phyloP scores from a whole-genome alignment of 1,140 invertebrate genomes.

The Drosophila sproati region DNA sequence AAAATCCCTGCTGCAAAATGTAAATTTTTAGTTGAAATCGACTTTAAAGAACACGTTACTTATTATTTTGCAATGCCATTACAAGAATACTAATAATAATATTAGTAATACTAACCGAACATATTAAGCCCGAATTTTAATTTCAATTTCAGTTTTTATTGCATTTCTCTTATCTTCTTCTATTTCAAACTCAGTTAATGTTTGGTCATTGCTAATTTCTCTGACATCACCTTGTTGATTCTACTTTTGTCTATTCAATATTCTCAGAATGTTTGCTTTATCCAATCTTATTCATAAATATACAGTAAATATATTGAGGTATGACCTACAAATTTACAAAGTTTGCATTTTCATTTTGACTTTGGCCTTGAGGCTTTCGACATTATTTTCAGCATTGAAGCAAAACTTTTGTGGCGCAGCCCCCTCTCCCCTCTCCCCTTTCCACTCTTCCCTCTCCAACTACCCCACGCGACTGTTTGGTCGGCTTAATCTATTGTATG shows the following conservation, averaged over 20 bases:
- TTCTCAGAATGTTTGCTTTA: constrained; percentile 8
- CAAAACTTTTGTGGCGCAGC: constrained; percentile 5
- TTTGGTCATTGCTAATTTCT: too few relatives aligned
- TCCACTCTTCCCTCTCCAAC: neutral
- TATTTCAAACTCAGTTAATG: neutral
- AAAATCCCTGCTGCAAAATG: too few relatives aligned
- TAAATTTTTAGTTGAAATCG: neutral
- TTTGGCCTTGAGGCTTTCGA: constrained; percentile 10
- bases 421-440: neutral
- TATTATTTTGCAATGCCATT: neutral
- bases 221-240: neutral
- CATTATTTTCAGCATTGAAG: neutral
- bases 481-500: constrained; percentile 46
- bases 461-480: neutral
- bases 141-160: too few relatives aligned
- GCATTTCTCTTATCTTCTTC: too few relatives aligned
- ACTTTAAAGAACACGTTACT: neutral
- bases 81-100: too few relatives aligned
- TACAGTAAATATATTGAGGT: neutral
- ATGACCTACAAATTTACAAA: constrained; percentile 57
- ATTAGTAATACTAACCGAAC: too few relatives aligned
- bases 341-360: constrained; percentile 36
- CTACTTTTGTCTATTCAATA: neutral
- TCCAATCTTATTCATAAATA: constrained; percentile 11
- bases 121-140: too few relatives aligned